Base-by-base conservation (phyloP, 2,888 invertebrate species). In the Chrysolina americana region DNA sequence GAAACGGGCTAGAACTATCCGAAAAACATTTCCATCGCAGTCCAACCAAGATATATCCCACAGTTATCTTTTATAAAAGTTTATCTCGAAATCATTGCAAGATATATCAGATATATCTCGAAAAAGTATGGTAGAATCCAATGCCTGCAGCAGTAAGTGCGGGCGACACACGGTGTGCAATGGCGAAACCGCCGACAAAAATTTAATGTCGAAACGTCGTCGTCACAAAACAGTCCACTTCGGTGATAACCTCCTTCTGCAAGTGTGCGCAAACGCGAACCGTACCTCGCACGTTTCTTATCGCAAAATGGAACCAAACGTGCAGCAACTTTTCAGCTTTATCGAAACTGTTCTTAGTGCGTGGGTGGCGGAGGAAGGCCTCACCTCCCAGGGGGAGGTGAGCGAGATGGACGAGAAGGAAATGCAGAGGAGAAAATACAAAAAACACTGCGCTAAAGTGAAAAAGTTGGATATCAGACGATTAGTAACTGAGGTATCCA, bases 171-270 rank as follows among this genome's bases (percentile, higher is more conserved):
- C 77, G 10, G 85, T 84, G 41, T 84, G 86, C 78, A 85, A 85
- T 80, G 86, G 84, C 28, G 85, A 88, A 85, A 74, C 85, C 81
- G 85, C 88, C 83, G 87, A 87, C 82, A 87, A 85, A 80, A 81
- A 84, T 81, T 82, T 87, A 70, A 89, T 93, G 85, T 92, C 93
- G 75, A 92, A 93, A 70, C 91, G 94, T 73, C 91, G 94, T 71
- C 91, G 94, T 74, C 94, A 94, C 89, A 94, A 94, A 88, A 94
- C 94, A 66, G 94, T 94, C 68, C 94, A 94, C 87, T 94, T 94
- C 85, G 94, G 94, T 74, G 94, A 94, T 85, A 94, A 94, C 87
- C 90, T 94, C 41, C 87, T 94, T 80, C 91, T 93, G 87, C 93
- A 94, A 87, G 93, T 94, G 69, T 93, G 93, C 87, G 92, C 93